Percentiles rank a stretch among this genome's conserved stretches.
Evolutionary conservation across 2,888 invertebrate genomes (phyloP).

Genomic region (Odontomyia ornata): DNA sequence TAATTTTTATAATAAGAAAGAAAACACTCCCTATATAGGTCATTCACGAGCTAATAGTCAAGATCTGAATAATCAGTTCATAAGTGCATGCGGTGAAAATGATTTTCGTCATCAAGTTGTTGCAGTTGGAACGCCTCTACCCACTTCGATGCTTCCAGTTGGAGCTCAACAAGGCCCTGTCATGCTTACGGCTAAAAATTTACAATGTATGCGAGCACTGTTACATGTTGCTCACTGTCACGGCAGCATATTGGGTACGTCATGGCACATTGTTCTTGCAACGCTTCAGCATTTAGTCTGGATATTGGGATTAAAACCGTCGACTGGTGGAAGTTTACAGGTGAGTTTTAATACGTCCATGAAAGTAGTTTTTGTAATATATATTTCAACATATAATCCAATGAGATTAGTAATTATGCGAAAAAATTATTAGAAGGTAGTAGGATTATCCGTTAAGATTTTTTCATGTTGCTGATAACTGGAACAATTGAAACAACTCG

Average conservation of each 20-base stretch:
- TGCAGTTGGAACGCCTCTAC: conserved; percentile 94
- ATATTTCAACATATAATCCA: too few relatives aligned
- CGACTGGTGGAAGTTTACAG: conserved; percentile 90
- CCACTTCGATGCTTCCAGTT: conserved; percentile 80
- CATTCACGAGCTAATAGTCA: conserved; percentile 66
- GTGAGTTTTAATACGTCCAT: conserved; percentile 51
- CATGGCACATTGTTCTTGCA: conserved; percentile 95
- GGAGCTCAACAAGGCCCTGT: conserved; percentile 73
- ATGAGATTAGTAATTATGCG: too few relatives aligned
- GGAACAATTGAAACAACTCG: too few relatives aligned
- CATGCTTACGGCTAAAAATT: conserved; percentile 96
- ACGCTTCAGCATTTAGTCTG: conserved; percentile 92
- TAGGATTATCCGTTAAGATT: too few relatives aligned
- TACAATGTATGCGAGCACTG: conserved; percentile 94
- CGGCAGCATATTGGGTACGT: conserved; percentile 88
- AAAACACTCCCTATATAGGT: conserved; percentile 55
- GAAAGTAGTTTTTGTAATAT: too few relatives aligned
- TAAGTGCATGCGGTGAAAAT: conserved; percentile 68
- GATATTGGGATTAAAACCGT: conserved; percentile 95
- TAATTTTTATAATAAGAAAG: neutral
- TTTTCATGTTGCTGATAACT: too few relatives aligned
- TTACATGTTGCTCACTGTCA: conserved; percentile 90
- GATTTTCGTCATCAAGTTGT: conserved; percentile 93
- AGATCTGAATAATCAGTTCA: conserved; percentile 67
- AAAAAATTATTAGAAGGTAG: too few relatives aligned